phyloP scores from a whole-genome alignment of 1,140 invertebrate genomes.

The Drosophila neocordata region DNA sequence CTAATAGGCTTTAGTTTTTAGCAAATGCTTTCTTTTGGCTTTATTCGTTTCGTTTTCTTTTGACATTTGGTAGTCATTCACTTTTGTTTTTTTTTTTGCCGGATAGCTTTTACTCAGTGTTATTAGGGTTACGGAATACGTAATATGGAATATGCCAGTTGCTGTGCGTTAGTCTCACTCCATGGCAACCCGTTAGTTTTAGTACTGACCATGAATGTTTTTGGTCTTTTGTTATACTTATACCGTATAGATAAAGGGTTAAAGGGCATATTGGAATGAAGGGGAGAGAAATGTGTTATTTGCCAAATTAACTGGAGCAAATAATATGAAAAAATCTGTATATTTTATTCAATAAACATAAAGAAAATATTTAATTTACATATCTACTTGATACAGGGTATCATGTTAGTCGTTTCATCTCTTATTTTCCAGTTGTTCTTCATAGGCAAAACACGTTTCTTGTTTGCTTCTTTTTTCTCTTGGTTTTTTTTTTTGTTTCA shows the following conservation, averaged over 20 bases:
- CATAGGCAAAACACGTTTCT: constrained; percentile 42
- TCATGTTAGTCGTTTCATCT: background rate
- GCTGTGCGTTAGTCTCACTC: background rate
- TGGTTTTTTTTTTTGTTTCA: constrained; percentile 35
- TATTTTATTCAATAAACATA: too few relatives aligned
- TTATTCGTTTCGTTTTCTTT: constrained; percentile 4
- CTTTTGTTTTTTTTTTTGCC: constrained; percentile 10
- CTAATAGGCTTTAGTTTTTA: constrained; percentile 36
- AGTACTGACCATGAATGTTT: constrained; percentile 52
- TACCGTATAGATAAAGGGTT: background rate
- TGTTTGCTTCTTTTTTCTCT: constrained; percentile 26
- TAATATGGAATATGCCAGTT: constrained; percentile 40
- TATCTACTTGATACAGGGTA: too few relatives aligned
- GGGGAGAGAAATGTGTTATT: too few relatives aligned
- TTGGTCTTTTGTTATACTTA: constrained; percentile 1
- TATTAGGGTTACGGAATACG: constrained; percentile 30
- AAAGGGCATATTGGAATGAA: background rate
- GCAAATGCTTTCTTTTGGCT: background rate
- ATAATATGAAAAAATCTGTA: too few relatives aligned
- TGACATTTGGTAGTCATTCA: constrained; percentile 20
- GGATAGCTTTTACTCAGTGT: background rate
- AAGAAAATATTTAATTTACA: too few relatives aligned
- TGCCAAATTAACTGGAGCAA: too few relatives aligned
- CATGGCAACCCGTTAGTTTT: constrained; percentile 1
- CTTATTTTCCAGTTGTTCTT: constrained; percentile 13